phyloP scores from a whole-genome alignment of 2,888 invertebrate genomes.

The Sphinx pinastri region DNA sequence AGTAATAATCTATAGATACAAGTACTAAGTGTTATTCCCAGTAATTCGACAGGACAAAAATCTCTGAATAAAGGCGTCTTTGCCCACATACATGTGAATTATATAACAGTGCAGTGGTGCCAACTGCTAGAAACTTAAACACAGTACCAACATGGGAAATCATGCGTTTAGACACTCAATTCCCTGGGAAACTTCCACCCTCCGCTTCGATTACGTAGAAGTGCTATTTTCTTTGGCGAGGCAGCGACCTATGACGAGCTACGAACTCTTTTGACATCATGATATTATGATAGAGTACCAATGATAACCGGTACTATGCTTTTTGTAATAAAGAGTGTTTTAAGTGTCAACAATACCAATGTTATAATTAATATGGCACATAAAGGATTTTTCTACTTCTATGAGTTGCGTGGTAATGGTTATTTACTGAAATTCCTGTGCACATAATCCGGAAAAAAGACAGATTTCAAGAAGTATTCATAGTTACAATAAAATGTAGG shows the following conservation, averaged over 20 bases:
- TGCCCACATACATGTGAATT: not conserved
- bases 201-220: conserved; percentile 9
- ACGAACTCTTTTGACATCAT: not conserved
- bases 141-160: not conserved
- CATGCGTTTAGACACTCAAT: conserved; percentile 8
- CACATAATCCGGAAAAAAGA: too few species aligned
- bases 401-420: too few species aligned
- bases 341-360: not conserved
- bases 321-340: not conserved
- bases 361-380: not conserved
- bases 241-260: not conserved
- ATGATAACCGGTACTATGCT: not conserved
- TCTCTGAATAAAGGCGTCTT: too few species aligned
- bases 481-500: too few species aligned
- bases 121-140: conserved; percentile 1
- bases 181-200: conserved; percentile 15
- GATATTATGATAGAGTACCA: not conserved
- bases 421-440: too few species aligned
- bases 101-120: not conserved
- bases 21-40: too few species aligned
- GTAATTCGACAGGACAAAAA: too few species aligned
- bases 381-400: too few species aligned
- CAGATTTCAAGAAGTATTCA: too few species aligned
- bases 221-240: conserved; percentile 7
- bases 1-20: not conserved